Evolutionary conservation across 2,888 invertebrate genomes (phyloP), one percentile per base, ranked within the genome.

Genomic region (Mylabris sibirica): DNA sequence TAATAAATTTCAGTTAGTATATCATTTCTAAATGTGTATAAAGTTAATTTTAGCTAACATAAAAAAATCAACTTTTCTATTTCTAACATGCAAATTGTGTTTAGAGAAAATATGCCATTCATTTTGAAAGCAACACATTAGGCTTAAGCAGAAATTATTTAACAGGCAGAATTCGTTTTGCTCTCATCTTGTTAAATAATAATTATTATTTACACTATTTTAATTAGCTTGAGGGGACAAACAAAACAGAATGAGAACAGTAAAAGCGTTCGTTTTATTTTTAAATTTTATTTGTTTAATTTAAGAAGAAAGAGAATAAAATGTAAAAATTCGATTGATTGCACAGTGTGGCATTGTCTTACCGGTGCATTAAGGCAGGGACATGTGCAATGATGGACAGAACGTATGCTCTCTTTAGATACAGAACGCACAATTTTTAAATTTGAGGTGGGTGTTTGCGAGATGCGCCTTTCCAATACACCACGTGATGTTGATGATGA

Each of bases 361-460:
- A 85, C 85, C 84, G 85, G 85, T 65, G 84, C 82, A 74, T 83
- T 85, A 68, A 85, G 81, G 76, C 88, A 90, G 66, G 89, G 89
- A 79, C 88, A 90, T 73, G 88, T 88, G 82, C 89, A 89, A 85
- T 90, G 92, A 85, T 90, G 87, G 82, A 89, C 89, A 72, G 92
- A 92, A 77, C 92, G 90, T 74, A 94, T 90, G 83, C 93, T 93
- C 83, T 94, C 94, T 76, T 92, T 90, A 65, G 95, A 96, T 73
- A 93, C 91, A 79, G 95, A 95, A 79, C 95, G 91, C 81, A 93
- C 93, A 84, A 95, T 90, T 83, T 92, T 91, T 77, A 92, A 84
- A 69, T 91, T 90, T 63, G 93, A 92, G 68, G 91, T 89, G 59
- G 93, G 93, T 72, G 93, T 92, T 67, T 92, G 91, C n/a, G 94